phyloP scores from a whole-genome alignment of 2,113 vertebrate species.

The Pipra filicauda region DNA sequence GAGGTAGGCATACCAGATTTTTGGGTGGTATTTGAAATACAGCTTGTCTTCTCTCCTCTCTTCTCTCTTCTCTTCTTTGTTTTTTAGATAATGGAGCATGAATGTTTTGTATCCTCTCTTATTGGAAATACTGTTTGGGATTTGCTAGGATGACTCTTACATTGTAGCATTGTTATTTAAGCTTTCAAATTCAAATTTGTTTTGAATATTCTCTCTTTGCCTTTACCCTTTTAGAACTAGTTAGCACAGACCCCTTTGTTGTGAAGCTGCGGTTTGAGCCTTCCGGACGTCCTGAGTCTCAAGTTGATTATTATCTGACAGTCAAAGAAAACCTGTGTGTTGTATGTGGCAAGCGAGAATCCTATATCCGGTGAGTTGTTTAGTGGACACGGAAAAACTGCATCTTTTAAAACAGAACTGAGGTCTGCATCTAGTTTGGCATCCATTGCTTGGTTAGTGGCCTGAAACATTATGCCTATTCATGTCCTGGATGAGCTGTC shows the following conservation, averaged over 20 bases:
- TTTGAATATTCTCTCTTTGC: neutral
- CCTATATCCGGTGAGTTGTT: slow-evolving; percentile 89
- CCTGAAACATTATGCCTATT: neutral
- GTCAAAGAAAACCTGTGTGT: slow-evolving; percentile 96
- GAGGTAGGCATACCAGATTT: slow-evolving; percentile 77
- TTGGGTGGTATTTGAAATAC: neutral
- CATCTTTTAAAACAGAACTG: neutral
- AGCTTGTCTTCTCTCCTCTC: neutral
- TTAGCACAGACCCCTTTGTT: slow-evolving; percentile 90
- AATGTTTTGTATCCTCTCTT: neutral
- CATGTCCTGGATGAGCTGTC: neutral
- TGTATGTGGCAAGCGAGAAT: slow-evolving; percentile 92
- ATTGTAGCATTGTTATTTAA: neutral
- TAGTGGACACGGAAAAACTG: neutral
- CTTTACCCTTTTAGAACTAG: slow-evolving; percentile 77
- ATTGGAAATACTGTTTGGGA: neutral
- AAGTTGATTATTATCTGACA: slow-evolving; percentile 93
- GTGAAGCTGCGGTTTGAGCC: slow-evolving; percentile 94
- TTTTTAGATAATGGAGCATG: neutral
- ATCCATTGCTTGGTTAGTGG: neutral
- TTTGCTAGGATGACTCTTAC: neutral
- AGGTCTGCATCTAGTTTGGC: neutral
- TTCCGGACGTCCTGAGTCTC: slow-evolving; percentile 92
- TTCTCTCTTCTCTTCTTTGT: neutral
- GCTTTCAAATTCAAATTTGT: neutral